Percentiles rank a stretch among this genome's conserved stretches.
Conservation (phyloP, 2,888 invertebrate genomes). For the Mayetiola destructor region DNA sequence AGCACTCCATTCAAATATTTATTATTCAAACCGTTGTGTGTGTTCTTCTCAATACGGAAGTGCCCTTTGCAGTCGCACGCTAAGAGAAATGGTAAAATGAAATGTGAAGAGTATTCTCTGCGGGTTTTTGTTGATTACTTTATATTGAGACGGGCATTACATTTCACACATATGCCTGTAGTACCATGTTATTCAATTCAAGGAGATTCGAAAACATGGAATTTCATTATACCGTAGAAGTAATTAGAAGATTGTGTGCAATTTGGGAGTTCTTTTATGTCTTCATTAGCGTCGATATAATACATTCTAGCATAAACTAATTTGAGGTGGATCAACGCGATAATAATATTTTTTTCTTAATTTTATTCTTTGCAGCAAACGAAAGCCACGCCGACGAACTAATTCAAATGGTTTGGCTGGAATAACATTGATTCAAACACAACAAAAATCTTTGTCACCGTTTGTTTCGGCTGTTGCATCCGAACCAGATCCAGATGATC, state of each 20-base stretch:
- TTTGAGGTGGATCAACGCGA: too few species aligned
- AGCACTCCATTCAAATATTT: neutral
- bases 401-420: neutral
- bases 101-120: too few species aligned
- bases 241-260: conserved; percentile 10
- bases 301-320: conserved; percentile 3
- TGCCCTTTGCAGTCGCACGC: neutral
- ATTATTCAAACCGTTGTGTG: neutral
- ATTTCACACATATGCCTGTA: neutral
- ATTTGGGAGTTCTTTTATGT: conserved; percentile 12
- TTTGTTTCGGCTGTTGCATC: neutral
- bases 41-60: neutral
- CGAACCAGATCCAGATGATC: conserved; percentile 22
- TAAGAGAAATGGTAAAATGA: neutral
- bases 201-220: too few species aligned
- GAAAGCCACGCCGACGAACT: conserved; percentile 10
- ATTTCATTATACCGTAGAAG: too few species aligned
- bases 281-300: neutral
- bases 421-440: neutral
- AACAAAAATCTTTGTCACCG: neutral
- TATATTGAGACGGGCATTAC: too few species aligned
- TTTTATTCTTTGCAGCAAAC: conserved; percentile 13
- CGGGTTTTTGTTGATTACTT: too few species aligned
- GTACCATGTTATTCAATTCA: neutral
- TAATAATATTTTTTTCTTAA: neutral